Base-by-base conservation (phyloP, 2,888 invertebrate species). In the Drosophila histrio region DNA sequence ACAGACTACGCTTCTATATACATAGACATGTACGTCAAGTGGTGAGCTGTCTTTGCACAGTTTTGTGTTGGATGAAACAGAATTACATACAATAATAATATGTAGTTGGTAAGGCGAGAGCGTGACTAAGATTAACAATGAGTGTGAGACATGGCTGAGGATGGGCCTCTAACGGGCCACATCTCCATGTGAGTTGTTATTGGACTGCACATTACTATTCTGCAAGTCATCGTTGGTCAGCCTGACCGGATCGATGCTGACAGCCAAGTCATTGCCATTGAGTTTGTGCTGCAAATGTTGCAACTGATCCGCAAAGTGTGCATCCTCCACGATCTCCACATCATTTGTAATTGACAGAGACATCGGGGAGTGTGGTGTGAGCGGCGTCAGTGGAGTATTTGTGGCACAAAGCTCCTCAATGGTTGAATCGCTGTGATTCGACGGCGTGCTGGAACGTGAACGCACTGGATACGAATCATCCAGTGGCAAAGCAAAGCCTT, bases 401-500 rank as follows among this genome's bases (percentile, higher is more conserved):
- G 60, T 68, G 47, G 67, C 60, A 72, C 78, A 73, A 49, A 87
- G 50, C 52, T 87, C 80, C 60, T 83, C 57, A 64, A 84, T 79
- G 3, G 87, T 88, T 4, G 89, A 76, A 64, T 88, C 87, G 52
- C 89, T 80, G 4, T 75, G 80, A 28, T 57, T 81, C 1, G 83
- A 74, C 0, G 84, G 78, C 13, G 84, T 74, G 17, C 63, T 76
- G 13, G 85, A 88, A 4, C 89, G 82, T 2, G 89, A 87, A 4
- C 80, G 68, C 43, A 88, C 76, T 1, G 84, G 80, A 28, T 80
- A 85, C 0, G 73, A 34, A 57, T 88, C 88, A 47, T 91, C 90
- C 28, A 88, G 73, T 1, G 90, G 88, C 49, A 88, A 39, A 1
- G 91, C 91, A 60, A 89, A 90, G 5, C 91, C 91, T 43, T 91